Percentiles rank a stretch among this genome's conserved stretches.
These are phyloP conservation scores for Bemisia tabaci DNA, from an alignment of 1,140 invertebrate species.

Conservation along the genomic window DNA sequence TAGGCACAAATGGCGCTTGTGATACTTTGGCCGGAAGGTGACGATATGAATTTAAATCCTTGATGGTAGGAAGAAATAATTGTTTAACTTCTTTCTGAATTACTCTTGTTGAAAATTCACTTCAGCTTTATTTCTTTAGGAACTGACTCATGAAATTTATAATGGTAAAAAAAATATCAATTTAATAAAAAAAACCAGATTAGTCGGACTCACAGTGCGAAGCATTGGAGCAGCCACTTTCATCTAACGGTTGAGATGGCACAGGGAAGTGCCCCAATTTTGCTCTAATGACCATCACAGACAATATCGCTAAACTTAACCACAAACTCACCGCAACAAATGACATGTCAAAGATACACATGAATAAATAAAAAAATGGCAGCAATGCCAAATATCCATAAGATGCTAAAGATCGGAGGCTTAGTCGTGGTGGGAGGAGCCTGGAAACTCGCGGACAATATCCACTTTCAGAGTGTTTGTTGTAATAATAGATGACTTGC, in stretches of 20 bases:
- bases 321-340: not conserved
- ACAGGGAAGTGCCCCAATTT: not conserved
- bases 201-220: too few relatives aligned
- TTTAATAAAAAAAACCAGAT: too few relatives aligned
- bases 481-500: conserved; percentile 40
- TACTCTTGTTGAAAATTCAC: too few relatives aligned
- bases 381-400: not conserved
- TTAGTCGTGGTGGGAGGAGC: conserved; percentile 49
- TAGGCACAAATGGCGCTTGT: too few relatives aligned
- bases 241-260: not conserved
- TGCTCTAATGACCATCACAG: not conserved
- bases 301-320: not conserved
- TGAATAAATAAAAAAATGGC: not conserved
- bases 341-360: not conserved
- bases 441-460: conserved; percentile 38
- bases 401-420: conserved; percentile 46
- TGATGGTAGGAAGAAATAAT: too few relatives aligned
- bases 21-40: too few relatives aligned
- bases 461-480: conserved; percentile 38
- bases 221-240: not conserved
- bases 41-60: too few relatives aligned
- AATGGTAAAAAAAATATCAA: too few relatives aligned
- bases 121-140: too few relatives aligned
- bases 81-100: too few relatives aligned
- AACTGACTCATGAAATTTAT: too few relatives aligned